phyloP scores from a whole-genome alignment of 2,888 invertebrate genomes.

The Trissolcus japonicus region DNA sequence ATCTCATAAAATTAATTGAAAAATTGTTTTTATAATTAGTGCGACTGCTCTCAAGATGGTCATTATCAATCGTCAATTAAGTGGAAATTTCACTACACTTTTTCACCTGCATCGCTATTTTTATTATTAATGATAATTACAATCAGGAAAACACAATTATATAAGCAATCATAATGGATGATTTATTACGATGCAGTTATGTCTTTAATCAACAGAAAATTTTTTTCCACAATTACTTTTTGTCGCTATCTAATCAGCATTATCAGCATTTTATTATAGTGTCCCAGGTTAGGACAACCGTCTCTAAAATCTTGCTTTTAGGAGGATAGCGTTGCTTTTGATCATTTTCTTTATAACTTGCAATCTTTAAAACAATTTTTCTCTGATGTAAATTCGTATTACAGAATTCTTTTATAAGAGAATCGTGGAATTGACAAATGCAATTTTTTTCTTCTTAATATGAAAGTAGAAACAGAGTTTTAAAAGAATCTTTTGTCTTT shows the following conservation, averaged over 20 bases:
- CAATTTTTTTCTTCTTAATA: too few species aligned
- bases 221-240: constrained; percentile 30
- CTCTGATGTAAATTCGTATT: background rate
- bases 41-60: background rate
- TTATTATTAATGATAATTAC: constrained; percentile 37
- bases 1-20: too few species aligned
- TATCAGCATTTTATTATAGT: constrained; percentile 28
- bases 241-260: constrained; percentile 36
- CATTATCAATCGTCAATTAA: constrained; percentile 11
- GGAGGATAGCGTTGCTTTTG: background rate
- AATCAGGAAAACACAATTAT: constrained; percentile 44
- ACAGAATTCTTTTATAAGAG: background rate
- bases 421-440: background rate
- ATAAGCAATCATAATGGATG: constrained; percentile 35
- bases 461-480: too few species aligned
- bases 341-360: background rate
- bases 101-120: constrained; percentile 22
- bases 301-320: constrained; percentile 2
- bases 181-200: constrained; percentile 42
- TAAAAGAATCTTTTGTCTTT: too few species aligned
- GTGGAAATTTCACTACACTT: constrained; percentile 27
- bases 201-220: constrained; percentile 32
- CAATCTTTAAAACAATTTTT: background rate
- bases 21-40: too few species aligned
- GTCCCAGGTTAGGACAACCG: constrained; percentile 39